Conservation (phyloP, 53 echinoderm and acorn worm genomes). For the Arbacia lixula region DNA sequence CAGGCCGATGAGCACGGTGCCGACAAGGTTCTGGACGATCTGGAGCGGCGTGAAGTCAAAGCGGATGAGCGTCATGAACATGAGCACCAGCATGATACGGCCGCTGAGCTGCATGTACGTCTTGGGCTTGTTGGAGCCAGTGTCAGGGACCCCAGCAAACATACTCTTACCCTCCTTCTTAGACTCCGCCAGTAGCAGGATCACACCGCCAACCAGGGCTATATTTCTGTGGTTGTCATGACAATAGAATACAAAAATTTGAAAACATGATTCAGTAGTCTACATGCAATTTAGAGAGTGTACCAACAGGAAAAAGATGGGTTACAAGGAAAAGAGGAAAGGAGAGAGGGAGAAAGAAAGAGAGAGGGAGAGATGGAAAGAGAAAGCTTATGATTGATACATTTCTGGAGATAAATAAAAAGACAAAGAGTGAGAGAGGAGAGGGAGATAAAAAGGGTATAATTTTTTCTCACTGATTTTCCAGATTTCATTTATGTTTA, state of each 20-base stretch:
- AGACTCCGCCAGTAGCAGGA: slow-evolving; percentile 94
- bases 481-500: too few species aligned
- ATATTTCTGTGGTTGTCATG: slow-evolving; percentile 71
- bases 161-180: slow-evolving; percentile 93
- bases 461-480: too few species aligned
- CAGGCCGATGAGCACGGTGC: slow-evolving; percentile 82
- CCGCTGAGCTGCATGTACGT: slow-evolving; percentile 99
- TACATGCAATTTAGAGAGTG: too few species aligned
- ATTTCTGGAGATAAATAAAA: too few species aligned
- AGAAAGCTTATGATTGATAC: too few species aligned
- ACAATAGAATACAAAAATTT: neutral
- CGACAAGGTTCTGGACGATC: slow-evolving; percentile 90
- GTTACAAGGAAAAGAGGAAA: too few species aligned
- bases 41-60: slow-evolving; percentile 85
- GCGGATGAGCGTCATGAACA: slow-evolving; percentile 99
- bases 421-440: too few species aligned
- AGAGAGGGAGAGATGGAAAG: too few species aligned
- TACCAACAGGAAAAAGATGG: too few species aligned
- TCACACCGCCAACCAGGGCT: slow-evolving; percentile 90
- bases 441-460: too few species aligned
- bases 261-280: too few species aligned
- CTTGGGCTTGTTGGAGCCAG: slow-evolving; percentile 97
- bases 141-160: slow-evolving; percentile 93
- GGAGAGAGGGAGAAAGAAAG: too few species aligned
- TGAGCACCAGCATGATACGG: slow-evolving; percentile 93